Evolutionary conservation across 2,797 vertebrate genomes (phyloP).

Genomic region (Arnoldichthys spilopterus): DNA sequence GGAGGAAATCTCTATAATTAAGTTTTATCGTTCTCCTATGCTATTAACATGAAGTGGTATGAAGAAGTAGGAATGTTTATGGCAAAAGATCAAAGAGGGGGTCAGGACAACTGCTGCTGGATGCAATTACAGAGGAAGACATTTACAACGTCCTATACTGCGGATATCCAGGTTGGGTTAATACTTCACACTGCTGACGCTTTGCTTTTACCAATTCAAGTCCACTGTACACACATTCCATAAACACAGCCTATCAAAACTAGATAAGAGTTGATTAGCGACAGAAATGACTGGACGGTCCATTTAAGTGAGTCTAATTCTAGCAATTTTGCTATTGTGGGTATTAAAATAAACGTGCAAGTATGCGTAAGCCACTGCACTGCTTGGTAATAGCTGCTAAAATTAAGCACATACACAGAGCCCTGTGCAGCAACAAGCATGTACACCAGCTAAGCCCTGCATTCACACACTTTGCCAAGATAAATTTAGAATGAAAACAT

Average conservation of each 20-base stretch:
- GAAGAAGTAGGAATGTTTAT: slow-evolving; percentile 11
- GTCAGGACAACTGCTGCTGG: slow-evolving; percentile 19
- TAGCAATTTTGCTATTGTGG: neutral
- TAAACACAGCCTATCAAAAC: neutral
- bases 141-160: slow-evolving; percentile 19
- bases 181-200: slow-evolving; percentile 11
- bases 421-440: neutral
- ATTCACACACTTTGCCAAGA: neutral
- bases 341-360: neutral
- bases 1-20: neutral
- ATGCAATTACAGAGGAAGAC: slow-evolving; percentile 28
- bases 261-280: neutral
- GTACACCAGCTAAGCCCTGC: neutral
- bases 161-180: slow-evolving; percentile 28
- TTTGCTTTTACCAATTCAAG: slow-evolving; percentile 12
- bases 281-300: neutral
- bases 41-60: slow-evolving; percentile 16
- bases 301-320: neutral
- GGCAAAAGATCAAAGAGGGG: slow-evolving; percentile 13
- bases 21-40: slow-evolving; percentile 9
- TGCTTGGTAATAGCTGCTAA: neutral
- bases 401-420: slow-evolving; percentile 1
- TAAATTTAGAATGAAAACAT: slow-evolving; percentile 27
- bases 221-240: neutral
- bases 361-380: neutral